phyloP scores from a whole-genome alignment of 2,797 vertebrate species.

The Synaphobranchus kaupii region DNA sequence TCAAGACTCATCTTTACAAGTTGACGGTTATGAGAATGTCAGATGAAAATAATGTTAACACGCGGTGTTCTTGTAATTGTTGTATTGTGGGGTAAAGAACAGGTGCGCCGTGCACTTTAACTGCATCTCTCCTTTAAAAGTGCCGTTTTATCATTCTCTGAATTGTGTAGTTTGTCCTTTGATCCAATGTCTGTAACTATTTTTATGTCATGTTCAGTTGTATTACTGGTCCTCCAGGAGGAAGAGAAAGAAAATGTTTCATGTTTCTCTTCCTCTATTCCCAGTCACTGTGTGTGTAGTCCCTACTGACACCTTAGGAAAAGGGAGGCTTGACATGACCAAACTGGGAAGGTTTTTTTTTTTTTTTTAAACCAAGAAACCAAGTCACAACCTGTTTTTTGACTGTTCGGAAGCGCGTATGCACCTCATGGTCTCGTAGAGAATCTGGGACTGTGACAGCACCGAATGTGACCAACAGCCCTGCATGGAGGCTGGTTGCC shows the following conservation, averaged over 20 bases:
- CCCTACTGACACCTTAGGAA: no score
- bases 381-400: neutral
- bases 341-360: neutral
- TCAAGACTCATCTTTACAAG: neutral
- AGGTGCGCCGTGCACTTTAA: neutral
- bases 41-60: neutral
- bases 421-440: no score
- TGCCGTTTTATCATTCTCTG: neutral
- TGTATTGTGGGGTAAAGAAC: neutral
- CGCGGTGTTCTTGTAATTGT: neutral
- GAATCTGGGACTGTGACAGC: no score
- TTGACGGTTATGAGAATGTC: neutral
- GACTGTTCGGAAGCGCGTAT: no score
- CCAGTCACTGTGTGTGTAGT: neutral
- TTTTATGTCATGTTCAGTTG: neutral
- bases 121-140: neutral
- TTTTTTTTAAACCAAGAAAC: neutral
- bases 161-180: neutral
- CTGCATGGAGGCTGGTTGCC: no score
- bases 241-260: no score
- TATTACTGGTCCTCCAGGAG: neutral
- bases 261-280: neutral
- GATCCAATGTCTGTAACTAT: neutral
- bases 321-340: neutral
- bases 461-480: no score